Evolutionary conservation across 2,888 invertebrate species (phyloP).

Genomic region (Andrena haemorrhoa): DNA sequence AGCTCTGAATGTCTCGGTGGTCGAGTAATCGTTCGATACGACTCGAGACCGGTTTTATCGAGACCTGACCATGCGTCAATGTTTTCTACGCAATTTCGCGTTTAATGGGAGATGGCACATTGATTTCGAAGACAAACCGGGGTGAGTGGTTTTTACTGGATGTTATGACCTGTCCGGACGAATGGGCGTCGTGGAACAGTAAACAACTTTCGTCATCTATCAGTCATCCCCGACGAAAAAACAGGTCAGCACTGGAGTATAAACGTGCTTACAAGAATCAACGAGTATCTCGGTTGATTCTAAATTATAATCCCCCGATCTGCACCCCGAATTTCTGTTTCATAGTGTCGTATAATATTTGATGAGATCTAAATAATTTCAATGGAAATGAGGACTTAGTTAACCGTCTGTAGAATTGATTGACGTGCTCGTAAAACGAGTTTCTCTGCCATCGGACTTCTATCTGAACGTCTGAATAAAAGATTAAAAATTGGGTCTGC

Average conservation of each 20-base stretch:
- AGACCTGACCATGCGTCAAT: conserved; percentile 29
- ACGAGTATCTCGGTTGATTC: background rate
- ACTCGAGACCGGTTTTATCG: conserved; percentile 30
- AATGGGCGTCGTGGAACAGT: conserved; percentile 2
- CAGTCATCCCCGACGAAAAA: background rate
- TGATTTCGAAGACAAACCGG: background rate
- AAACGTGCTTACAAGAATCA: background rate
- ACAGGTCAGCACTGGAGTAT: background rate
- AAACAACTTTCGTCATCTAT: conserved; percentile 13
- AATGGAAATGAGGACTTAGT: background rate
- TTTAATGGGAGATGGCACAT: conserved; percentile 12
- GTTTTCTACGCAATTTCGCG: conserved; percentile 12
- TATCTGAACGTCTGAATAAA: too few relatives aligned
- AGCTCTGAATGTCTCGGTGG: conserved; percentile 21
- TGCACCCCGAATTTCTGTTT: background rate
- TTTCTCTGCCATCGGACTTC: too few relatives aligned
- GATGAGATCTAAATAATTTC: background rate
- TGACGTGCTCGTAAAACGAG: too few relatives aligned
- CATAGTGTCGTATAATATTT: background rate
- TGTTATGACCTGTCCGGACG: background rate
- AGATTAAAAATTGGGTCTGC: too few relatives aligned
- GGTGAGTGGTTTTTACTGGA: background rate
- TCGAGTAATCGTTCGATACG: conserved; percentile 23
- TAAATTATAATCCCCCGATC: background rate
- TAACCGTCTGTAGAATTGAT: too few relatives aligned